Conservation (phyloP, 2,113 vertebrate species). For the Gambusia holbrooki region DNA sequence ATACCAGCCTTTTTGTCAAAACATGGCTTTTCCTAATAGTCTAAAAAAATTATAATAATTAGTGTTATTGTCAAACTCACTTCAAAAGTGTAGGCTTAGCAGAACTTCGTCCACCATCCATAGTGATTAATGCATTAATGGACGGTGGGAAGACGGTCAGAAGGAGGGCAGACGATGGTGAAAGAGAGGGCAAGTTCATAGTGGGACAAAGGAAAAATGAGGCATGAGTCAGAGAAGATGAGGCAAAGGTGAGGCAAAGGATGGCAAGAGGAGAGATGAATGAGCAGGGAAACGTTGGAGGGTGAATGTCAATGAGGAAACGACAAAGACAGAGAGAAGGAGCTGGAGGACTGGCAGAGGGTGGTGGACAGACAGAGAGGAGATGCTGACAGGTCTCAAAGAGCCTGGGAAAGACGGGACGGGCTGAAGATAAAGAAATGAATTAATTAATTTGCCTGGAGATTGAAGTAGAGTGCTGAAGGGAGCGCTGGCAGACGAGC, state of each 20-base stretch:
- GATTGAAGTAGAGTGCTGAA: conserved; percentile 38
- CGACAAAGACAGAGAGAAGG: conserved; percentile 38
- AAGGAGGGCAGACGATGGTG: conserved; percentile 11
- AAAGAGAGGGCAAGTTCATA: conserved; percentile 19
- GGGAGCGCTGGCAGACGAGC: too few species aligned
- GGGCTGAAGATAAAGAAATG: conserved; percentile 13
- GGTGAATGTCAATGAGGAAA: conserved; percentile 36
- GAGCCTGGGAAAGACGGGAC: not conserved
- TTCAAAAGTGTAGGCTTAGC: conserved; percentile 13
- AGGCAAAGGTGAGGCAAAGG: conserved; percentile 56
- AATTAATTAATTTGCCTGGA: conserved; percentile 22
- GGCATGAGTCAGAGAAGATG: conserved; percentile 2
- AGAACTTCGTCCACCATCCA: not conserved
- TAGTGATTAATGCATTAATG: conserved; percentile 2
- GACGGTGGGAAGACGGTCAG: not conserved
- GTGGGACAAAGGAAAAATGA: conserved; percentile 33
- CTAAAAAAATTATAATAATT: not conserved
- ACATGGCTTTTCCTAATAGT: too few species aligned
- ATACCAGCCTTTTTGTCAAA: too few species aligned
- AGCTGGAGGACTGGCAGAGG: conserved; percentile 12
- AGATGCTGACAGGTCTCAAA: conserved; percentile 48
- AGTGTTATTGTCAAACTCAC: not conserved
- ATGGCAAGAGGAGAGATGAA: conserved; percentile 40
- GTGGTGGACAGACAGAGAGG: conserved; percentile 16
- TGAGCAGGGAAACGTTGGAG: conserved; percentile 24